Evolutionary conservation across 2,888 invertebrate genomes (phyloP).

Genomic region (Himalopsyche kuldschensis): DNA sequence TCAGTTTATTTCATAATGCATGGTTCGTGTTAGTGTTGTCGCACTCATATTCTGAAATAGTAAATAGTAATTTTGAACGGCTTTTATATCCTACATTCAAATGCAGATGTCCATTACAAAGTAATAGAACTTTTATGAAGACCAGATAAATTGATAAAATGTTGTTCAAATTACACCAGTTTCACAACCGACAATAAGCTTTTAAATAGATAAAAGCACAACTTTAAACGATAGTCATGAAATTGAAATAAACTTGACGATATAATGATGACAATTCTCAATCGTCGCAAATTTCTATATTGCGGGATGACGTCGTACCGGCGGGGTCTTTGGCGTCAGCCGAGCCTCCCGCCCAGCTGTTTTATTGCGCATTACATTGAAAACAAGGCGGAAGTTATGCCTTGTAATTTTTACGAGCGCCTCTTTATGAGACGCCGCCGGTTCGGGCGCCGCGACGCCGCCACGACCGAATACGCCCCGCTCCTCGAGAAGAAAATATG

Average conservation of each 20-base stretch:
- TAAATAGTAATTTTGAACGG: too few relatives aligned
- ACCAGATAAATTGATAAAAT: too few relatives aligned
- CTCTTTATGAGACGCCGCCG: background rate
- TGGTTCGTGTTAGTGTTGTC: too few relatives aligned
- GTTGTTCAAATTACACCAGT: too few relatives aligned
- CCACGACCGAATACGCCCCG: background rate
- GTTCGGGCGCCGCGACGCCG: background rate
- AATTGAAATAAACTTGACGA: background rate
- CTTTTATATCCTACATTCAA: too few relatives aligned
- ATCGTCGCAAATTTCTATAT: background rate
- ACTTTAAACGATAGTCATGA: background rate
- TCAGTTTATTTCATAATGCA: too few relatives aligned
- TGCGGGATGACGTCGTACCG: background rate
- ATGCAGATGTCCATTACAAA: too few relatives aligned
- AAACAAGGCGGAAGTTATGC: constrained; percentile 5
- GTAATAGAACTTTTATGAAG: too few relatives aligned
- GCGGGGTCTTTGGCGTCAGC: background rate
- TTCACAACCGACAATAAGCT: background rate
- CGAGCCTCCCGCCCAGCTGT: background rate
- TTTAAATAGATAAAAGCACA: background rate
- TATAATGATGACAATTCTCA: background rate
- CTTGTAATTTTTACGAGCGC: constrained; percentile 6
- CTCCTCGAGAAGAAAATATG: background rate
- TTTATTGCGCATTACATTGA: background rate
- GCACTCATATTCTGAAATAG: too few relatives aligned